phyloP scores from a whole-genome alignment of 2,888 invertebrate genomes.

The Leptopilina drosophilae region DNA sequence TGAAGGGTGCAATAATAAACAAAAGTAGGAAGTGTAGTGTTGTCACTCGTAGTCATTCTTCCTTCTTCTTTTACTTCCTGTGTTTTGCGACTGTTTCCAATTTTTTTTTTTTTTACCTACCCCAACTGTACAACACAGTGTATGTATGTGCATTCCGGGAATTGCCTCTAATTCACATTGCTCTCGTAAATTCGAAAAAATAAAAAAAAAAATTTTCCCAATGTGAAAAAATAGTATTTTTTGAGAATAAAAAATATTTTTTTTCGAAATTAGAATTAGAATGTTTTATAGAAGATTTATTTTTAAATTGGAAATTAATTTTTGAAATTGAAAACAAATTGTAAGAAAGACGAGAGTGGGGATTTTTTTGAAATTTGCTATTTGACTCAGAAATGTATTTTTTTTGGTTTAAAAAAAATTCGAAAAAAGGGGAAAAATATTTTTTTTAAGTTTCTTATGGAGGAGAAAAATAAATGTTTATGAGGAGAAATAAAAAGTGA shows the following conservation, averaged over 20 bases:
- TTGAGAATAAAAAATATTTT: background rate
- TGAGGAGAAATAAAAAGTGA: background rate
- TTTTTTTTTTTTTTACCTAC: background rate
- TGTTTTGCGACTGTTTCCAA: conserved; percentile 5
- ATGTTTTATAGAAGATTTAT: no score
- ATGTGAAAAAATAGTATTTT: background rate
- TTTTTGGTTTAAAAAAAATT: no score
- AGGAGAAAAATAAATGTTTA: no score
- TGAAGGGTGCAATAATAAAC: conserved; percentile 27
- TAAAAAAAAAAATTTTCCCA: background rate
- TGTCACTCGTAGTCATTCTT: conserved; percentile 29
- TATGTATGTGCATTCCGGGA: background rate
- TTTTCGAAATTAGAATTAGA: background rate
- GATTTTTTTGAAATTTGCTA: no score
- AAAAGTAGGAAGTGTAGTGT: conserved; percentile 11
- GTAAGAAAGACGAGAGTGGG: no score
- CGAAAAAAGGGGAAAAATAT: no score
- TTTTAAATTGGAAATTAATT: no score
- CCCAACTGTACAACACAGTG: no score
- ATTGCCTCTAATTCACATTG: conserved; percentile 1
- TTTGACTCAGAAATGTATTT: no score
- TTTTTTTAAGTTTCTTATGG: no score
- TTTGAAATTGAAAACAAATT: background rate
- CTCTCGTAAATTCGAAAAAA: background rate
- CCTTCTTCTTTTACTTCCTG: conserved; percentile 17